Evolutionary conservation across 2,113 vertebrate species (phyloP).

Genomic region (Bettongia penicillata): DNA sequence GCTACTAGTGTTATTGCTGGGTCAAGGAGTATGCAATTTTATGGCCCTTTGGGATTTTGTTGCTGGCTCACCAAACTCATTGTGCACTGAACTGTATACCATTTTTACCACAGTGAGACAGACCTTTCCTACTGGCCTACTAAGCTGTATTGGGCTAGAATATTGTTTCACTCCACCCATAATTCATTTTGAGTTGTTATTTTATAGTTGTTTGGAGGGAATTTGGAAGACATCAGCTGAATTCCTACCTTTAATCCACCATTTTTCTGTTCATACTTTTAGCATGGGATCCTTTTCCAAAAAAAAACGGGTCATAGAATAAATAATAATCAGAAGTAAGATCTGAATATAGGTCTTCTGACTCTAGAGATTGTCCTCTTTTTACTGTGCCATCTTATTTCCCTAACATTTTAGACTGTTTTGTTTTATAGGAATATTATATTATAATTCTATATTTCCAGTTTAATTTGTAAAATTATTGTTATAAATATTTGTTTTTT

Average conservation of each 20-base stretch:
- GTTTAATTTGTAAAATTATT: neutral
- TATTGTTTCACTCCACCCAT: no score
- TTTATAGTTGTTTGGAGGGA: no score
- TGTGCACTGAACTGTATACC: no score
- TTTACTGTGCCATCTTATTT: neutral
- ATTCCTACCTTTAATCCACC: neutral
- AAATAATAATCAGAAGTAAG: neutral
- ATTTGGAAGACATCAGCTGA: neutral
- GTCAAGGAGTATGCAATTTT: no score
- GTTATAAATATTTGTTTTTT: neutral
- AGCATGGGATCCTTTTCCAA: neutral
- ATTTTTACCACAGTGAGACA: no score
- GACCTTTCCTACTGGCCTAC: no score
- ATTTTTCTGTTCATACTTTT: neutral
- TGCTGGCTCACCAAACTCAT: no score
- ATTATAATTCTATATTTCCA: neutral
- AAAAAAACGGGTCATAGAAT: neutral
- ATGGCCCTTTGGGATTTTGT: no score
- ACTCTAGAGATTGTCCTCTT: neutral
- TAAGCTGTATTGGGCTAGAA: no score
- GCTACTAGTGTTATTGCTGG: no score
- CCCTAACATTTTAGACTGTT: neutral
- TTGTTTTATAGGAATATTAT: neutral
- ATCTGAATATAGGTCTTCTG: neutral
- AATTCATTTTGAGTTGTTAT: no score